Base-by-base conservation (phyloP, 92 coral and sea anemone genomes). In the Epizoanthus illoricatus region DNA sequence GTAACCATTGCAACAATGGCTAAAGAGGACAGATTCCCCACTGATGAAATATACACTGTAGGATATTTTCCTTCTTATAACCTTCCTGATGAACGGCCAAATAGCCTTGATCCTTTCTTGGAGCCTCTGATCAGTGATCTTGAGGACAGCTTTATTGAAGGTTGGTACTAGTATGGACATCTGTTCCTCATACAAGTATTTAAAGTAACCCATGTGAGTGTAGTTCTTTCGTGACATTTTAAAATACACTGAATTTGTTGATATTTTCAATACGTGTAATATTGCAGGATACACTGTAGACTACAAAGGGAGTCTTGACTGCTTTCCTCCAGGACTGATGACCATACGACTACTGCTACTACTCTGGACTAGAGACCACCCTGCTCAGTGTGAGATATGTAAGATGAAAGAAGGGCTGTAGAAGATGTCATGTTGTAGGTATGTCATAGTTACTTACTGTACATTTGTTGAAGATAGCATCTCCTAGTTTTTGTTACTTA, bases 41-140 rank as follows among this genome's bases (percentile, higher is more conserved):
- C 89, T 60, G 91, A 85, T n/a, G 91, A 90, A 79, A 75, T 87
- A 76, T 90, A 87, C 56, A 84, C 89, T 23, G 85, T 90, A 69
- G 93, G 91, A 58, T 87, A 88, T 90, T 91, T 90, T 71, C 94
- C 94, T 2, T 90, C 91, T 5, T 90, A 87, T 87, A 91, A 87
- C 56, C 85, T 88, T 69, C 91, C 94, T 75, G 89, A 85, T 72
- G 91, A 28, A 85, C 42, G 85, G 33, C 94, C 94, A 54, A 88
- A 87, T 75, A 75, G 87, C 75, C 41, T 90, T 45, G 94, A 90
- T 78, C 91, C 91, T 13, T 87, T 90, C 79, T 80, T 90, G 55
- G 87, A 87, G 54, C 89, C 91, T 69, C 62, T 90, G 59, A 80
- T 90, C 40, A 68, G 71, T 75, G 91, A 90, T 52, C 71, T 87